Evolutionary conservation across 1,140 invertebrate genomes (phyloP), one percentile per base, ranked within the genome.

Genomic region (Diachasmimorpha longicaudata): DNA sequence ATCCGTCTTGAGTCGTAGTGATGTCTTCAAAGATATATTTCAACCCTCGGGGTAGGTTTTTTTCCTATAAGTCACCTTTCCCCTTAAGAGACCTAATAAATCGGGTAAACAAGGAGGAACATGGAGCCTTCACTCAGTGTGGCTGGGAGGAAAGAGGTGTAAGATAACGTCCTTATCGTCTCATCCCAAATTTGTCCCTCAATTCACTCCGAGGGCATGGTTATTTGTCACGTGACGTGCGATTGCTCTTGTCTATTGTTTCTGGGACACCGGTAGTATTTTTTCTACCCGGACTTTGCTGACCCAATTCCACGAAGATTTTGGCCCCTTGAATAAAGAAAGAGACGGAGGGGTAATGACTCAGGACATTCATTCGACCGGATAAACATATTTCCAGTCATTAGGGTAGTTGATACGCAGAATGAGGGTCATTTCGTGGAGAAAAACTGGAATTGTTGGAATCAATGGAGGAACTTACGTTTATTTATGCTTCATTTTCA

Each of bases 311-410:
- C 74, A 75, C 78, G 78, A 81, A 79, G 80, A 85, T 82, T 85
- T 84, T 55, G 21, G 44, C 58, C 69, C 39, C 72, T 74, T 79
- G 81, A 83, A 83, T 82, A 82, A 84, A 85, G 80, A 84, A 85
- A 78, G 83, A 72, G 77, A 70, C 78, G 75, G 80, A 80, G 78
- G 72, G 80, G 80, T 80, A 84, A 84, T 76, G 84, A 85, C 85
- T 86, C 80, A 83, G 81, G 83, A 85, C 82, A 83, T 85, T 84
- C 84, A 81, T 85, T 85, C 82, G 81, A 58, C 79, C 80, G 79
- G 39, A 73, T 79, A 75, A 79, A 58, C 70, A 74, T 77, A 83
- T 84, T 82, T 79, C 78, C 55, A 72, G 77, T 82, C 80, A 77
- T 83, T 81, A 82, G 78, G 78, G 72, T 52, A 14, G 67, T 63